phyloP scores from a whole-genome alignment of 2,888 invertebrate genomes.

The Petrolisthes cinctipes region DNA sequence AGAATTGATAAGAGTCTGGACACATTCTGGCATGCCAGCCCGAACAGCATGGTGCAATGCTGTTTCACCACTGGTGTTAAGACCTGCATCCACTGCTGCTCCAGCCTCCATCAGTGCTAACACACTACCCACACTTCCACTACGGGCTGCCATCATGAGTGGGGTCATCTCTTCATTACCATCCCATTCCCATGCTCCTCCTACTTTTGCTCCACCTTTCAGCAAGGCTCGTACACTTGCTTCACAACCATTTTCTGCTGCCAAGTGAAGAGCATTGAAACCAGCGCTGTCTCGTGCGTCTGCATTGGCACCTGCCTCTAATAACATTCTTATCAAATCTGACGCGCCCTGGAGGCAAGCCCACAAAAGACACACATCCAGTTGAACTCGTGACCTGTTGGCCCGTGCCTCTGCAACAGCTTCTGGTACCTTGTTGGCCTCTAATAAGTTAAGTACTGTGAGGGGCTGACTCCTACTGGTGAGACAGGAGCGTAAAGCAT shows the following conservation, averaged over 20 bases:
- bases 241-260: slow-evolving; percentile 81
- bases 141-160: slow-evolving; percentile 84
- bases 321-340: slow-evolving; percentile 45
- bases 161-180: slow-evolving; percentile 79
- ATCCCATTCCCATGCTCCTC: slow-evolving; percentile 76
- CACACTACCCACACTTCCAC: slow-evolving; percentile 84
- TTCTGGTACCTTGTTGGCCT: slow-evolving; percentile 48
- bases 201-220: slow-evolving; percentile 60
- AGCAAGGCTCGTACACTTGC: slow-evolving; percentile 78
- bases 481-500: slow-evolving; percentile 58
- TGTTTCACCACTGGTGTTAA: slow-evolving; percentile 84
- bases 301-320: slow-evolving; percentile 74
- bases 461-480: slow-evolving; percentile 54
- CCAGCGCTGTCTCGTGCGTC: slow-evolving; percentile 78
- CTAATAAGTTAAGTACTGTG: slow-evolving; percentile 51
- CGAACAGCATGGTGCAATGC: slow-evolving; percentile 87
- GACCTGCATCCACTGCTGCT: slow-evolving; percentile 85
- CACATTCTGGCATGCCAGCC: slow-evolving; percentile 81
- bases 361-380: slow-evolving; percentile 63
- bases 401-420: slow-evolving; percentile 40
- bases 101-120: slow-evolving; percentile 81
- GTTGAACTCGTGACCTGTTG: slow-evolving; percentile 45
- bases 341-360: slow-evolving; percentile 57
- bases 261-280: slow-evolving; percentile 84
- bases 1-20: slow-evolving; percentile 79